phyloP scores from a whole-genome alignment of 2,113 vertebrate species.

The Aleadryas rufinucha region DNA sequence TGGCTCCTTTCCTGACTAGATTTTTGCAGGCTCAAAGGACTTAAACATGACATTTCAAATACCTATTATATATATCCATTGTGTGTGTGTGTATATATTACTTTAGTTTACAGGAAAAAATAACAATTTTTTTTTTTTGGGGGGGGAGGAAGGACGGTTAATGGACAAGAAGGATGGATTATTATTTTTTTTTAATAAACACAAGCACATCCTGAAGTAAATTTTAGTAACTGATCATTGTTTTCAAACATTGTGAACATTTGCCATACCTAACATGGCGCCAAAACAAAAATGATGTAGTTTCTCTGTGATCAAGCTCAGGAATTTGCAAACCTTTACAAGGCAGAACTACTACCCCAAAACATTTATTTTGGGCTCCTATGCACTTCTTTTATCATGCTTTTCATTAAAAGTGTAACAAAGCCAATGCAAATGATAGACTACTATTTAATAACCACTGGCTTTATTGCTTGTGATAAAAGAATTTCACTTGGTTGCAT shows the following conservation, averaged over 20 bases:
- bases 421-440: not conserved
- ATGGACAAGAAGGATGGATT: not conserved
- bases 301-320: not conserved
- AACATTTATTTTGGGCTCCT: not conserved
- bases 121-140: too few species aligned
- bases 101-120: not conserved
- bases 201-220: not conserved
- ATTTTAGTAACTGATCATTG: not conserved
- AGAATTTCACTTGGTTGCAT: not conserved
- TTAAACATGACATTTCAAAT: not conserved
- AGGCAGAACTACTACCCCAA: not conserved
- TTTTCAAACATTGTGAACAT: not conserved
- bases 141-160: not conserved
- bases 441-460: not conserved
- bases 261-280: not conserved
- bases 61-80: fast-evolving
- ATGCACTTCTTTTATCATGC: not conserved
- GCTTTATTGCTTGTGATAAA: not conserved
- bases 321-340: not conserved
- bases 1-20: not conserved
- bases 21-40: not conserved
- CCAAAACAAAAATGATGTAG: not conserved
- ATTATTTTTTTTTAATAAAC: not conserved
- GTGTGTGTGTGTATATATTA: not conserved
- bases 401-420: not conserved